Base-by-base conservation (phyloP, 1,140 invertebrate genomes). In the Aricia agestis region DNA sequence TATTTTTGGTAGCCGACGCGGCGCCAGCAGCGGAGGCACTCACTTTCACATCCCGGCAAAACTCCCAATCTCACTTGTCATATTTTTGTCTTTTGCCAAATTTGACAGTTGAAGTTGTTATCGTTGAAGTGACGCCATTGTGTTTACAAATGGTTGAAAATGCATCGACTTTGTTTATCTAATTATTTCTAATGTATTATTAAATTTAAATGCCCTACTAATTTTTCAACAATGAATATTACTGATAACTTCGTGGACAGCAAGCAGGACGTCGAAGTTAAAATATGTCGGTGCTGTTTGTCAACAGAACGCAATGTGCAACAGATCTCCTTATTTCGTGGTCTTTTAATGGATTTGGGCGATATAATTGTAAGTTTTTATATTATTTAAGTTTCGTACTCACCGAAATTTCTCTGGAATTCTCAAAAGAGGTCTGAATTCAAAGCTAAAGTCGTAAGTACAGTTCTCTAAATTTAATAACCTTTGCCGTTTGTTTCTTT, bases 241-340 rank as follows among this genome's bases (percentile, higher is more conserved):
- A 63, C 72, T 65, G 70, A 76, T 19, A 70, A 9, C 63, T 70
- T 72, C 45, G 18, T 67, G 17, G 73, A 74, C 68, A 41, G 25
- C 15, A 72, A 76, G 63, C 19, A 45, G 6, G 70, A 74, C 9
- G 13, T 36, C 1, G 59, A 18, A 13, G 67, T 72, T 15, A 61
- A 67, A 0, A 81, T 89, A 42, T 89, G 86, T 59, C 76, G 86
- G n/a, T 85, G 84, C 59, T 89, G 86, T 79, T 79, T 89, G 32
- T 77, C 80, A 6, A 82, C 82, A n/a, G 75, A 84, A 10, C 77
- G 76, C 58, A 72, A 74, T 18, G 79, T 86, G 76, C 66, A 10
- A 32, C 57, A 78, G 71, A 71, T 78, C 66, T 11, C 61, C 7
- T 7, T 15, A 10, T 71, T 80, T 71, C 69, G 72, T 59, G 65